Percentiles rank a stretch among this genome's conserved stretches.
Conservation (phyloP, 2,113 vertebrate species). For the Lanius ludovicianus region DNA sequence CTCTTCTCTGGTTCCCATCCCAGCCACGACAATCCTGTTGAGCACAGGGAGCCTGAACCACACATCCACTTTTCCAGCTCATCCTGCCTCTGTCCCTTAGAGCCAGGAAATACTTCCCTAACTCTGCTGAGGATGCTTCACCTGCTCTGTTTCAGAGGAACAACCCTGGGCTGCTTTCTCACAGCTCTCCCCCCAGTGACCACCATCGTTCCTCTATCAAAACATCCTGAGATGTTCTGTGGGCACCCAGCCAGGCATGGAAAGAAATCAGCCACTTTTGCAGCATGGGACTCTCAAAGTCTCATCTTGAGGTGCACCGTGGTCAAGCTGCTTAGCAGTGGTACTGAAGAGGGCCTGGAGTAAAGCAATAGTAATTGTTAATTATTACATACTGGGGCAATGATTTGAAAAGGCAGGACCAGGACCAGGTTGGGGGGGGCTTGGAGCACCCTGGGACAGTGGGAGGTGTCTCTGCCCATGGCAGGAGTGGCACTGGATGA, state of each 20-base stretch:
- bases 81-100: too few species aligned
- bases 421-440: rapidly evolving
- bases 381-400: neutral
- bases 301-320: neutral
- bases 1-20: neutral
- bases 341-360: neutral
- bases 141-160: neutral
- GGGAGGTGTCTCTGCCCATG: neutral
- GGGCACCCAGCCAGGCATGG: neutral
- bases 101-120: neutral
- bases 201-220: rapidly evolving
- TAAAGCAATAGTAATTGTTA: neutral
- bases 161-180: neutral
- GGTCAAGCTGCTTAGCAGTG: neutral
- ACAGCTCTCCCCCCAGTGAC: neutral
- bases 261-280: neutral
- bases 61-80: neutral
- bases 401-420: neutral
- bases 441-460: neutral
- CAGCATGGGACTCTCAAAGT: neutral
- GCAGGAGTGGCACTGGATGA: neutral
- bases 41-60: neutral
- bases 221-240: neutral
- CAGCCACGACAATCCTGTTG: neutral
- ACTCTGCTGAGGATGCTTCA: neutral